Evolutionary conservation across 2,113 vertebrate genomes (phyloP).

Genomic region (Carassius carassius): DNA sequence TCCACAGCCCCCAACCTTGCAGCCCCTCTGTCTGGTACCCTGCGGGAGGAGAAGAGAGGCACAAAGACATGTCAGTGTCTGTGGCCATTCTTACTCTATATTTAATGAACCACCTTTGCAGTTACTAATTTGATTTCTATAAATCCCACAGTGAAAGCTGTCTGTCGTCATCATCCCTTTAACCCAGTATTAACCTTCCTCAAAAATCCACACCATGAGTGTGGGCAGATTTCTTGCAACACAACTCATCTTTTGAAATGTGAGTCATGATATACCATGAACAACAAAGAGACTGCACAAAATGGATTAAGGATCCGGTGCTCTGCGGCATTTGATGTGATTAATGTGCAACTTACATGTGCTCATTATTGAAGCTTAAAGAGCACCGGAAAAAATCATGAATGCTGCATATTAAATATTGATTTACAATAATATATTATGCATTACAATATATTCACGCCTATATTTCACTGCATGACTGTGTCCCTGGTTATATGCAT

Average conservation of each 20-base stretch:
- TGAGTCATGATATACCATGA: constrained; percentile 26
- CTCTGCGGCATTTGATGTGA: constrained; percentile 5
- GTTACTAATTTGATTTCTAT: constrained; percentile 27
- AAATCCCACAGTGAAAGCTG: not conserved
- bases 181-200: constrained; percentile 21
- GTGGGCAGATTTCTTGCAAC: constrained; percentile 19
- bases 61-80: not conserved
- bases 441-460: not conserved
- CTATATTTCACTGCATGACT: not conserved
- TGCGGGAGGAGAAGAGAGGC: not conserved
- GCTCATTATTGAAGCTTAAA: not conserved
- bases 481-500: not conserved
- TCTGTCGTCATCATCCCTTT: not conserved
- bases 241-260: constrained; percentile 5
- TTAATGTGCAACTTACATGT: not conserved
- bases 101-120: constrained; percentile 5
- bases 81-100: not conserved
- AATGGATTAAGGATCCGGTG: constrained; percentile 4
- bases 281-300: constrained; percentile 16
- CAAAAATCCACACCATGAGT: constrained; percentile 8
- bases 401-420: not conserved
- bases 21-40: constrained; percentile 60
- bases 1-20: constrained; percentile 75
- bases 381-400: not conserved
- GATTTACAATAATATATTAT: not conserved